Percentiles rank a stretch among this genome's conserved stretches.
Evolutionary conservation across 2,888 invertebrate species (phyloP).

Genomic region (Orthosia gracilis): DNA sequence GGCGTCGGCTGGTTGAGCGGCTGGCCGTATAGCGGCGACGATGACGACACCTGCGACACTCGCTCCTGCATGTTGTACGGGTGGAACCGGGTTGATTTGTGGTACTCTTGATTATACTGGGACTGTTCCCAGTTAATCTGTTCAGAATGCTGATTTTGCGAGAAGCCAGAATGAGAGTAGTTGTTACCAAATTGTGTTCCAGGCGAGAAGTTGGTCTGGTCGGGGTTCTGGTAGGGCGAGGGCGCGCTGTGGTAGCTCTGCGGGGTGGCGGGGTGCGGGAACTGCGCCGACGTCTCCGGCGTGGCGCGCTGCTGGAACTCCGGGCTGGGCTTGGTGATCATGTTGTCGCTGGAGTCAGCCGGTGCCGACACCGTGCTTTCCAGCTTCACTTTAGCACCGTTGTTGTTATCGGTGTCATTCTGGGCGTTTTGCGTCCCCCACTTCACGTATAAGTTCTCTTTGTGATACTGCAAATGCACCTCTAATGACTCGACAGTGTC

Average conservation of each 20-base stretch:
- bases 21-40: slow-evolving; percentile 91
- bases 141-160: slow-evolving; percentile 88
- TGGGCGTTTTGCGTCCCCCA: slow-evolving; percentile 92
- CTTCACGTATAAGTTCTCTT: slow-evolving; percentile 94
- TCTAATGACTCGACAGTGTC: slow-evolving; percentile 95
- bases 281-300: slow-evolving; percentile 90
- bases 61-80: slow-evolving; percentile 90
- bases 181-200: slow-evolving; percentile 89
- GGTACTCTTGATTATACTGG: slow-evolving; percentile 87
- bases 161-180: slow-evolving; percentile 89
- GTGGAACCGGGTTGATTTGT: slow-evolving; percentile 87
- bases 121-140: slow-evolving; percentile 89
- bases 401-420: slow-evolving; percentile 93
- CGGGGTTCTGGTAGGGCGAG: slow-evolving; percentile 92
- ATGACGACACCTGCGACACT: slow-evolving; percentile 89
- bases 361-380: slow-evolving; percentile 93
- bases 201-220: slow-evolving; percentile 91
- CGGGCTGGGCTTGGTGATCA: slow-evolving; percentile 92
- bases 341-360: slow-evolving; percentile 94
- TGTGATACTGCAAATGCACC: slow-evolving; percentile 95
- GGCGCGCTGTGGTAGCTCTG: slow-evolving; percentile 93
- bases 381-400: slow-evolving; percentile 91
- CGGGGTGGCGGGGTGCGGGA: slow-evolving; percentile 92
- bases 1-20: slow-evolving; percentile 93
- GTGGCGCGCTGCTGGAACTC: slow-evolving; percentile 91